Conservation (phyloP, 1,140 invertebrate species). For the Campoletis sonorensis region DNA sequence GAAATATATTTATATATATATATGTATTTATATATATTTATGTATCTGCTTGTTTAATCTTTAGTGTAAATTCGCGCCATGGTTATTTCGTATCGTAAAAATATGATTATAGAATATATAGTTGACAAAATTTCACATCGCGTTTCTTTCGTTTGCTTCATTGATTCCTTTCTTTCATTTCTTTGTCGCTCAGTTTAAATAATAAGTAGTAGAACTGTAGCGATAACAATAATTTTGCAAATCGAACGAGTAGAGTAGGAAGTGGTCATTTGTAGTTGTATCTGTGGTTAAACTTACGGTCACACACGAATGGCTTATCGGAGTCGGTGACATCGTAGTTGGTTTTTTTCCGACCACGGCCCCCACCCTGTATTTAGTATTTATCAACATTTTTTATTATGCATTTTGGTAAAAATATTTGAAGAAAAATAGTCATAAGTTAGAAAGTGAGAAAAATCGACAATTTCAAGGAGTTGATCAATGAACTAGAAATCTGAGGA, state of each 20-base stretch:
- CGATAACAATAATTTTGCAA: constrained; percentile 55
- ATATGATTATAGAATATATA: constrained; percentile 61
- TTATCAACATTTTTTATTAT: constrained; percentile 50
- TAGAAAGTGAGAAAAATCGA: too few relatives aligned
- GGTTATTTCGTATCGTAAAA: constrained; percentile 58
- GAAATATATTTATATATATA: constrained; percentile 31
- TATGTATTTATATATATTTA: constrained; percentile 12
- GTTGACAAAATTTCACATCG: constrained; percentile 65
- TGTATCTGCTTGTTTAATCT: constrained; percentile 58
- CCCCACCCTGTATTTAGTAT: constrained; percentile 76
- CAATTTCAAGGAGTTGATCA: too few relatives aligned
- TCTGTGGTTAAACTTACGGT: constrained; percentile 87
- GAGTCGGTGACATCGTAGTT: constrained; percentile 84
- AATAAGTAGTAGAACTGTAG: constrained; percentile 55
- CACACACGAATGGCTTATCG: constrained; percentile 95
- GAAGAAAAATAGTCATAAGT: too few relatives aligned
- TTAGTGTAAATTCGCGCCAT: constrained; percentile 60
- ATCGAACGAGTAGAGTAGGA: constrained; percentile 70
- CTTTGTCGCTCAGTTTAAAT: constrained; percentile 63
- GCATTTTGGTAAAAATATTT: too few relatives aligned
- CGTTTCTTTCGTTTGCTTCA: constrained; percentile 39
- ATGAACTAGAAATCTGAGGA: too few relatives aligned
- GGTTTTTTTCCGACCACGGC: constrained; percentile 84
- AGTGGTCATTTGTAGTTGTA: constrained; percentile 76
- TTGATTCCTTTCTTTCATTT: constrained; percentile 14